A percentile compares a stretch with the other conserved stretches of the same genome.
These are phyloP conservation scores for Lucifuga dentata DNA, from an alignment of 2,113 vertebrate species.

Conservation along the genomic window DNA sequence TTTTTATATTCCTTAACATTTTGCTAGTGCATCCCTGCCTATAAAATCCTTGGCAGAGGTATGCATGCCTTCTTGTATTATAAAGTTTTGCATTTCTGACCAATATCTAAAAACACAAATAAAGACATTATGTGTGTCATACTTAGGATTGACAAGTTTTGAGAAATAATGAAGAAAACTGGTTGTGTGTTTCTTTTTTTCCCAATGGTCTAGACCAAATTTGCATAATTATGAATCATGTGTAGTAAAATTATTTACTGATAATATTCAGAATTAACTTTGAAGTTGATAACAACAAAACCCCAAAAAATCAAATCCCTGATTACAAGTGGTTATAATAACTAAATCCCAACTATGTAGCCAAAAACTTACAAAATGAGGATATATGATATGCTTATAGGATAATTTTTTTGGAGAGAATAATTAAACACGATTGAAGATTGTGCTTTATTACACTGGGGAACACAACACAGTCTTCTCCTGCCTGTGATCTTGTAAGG, in stretches of 20 bases:
- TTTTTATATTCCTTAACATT: too few relatives aligned
- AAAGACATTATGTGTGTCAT: too few relatives aligned
- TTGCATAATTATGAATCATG: not conserved
- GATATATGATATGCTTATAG: not conserved
- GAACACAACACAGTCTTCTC: not conserved
- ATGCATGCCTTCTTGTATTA: too few relatives aligned
- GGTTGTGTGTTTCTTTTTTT: not conserved
- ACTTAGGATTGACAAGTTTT: not conserved
- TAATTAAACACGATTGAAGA: conserved; percentile 22
- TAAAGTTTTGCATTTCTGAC: too few relatives aligned
- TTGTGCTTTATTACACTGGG: conserved; percentile 5
- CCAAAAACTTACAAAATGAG: not conserved
- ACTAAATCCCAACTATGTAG: conserved; percentile 3
- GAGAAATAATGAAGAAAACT: not conserved
- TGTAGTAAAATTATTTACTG: not conserved
- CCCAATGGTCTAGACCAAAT: not conserved
- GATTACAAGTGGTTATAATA: conserved; percentile 1
- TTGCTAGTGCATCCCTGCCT: too few relatives aligned
- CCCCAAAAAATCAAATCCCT: not conserved
- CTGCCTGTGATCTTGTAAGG: conserved; percentile 3
- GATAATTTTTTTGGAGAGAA: not conserved
- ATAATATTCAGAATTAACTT: conserved; percentile 6
- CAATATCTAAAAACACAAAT: too few relatives aligned
- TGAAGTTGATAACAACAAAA: conserved; percentile 2
- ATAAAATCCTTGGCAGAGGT: too few relatives aligned